phyloP scores from a whole-genome alignment of 2,797 vertebrate genomes.

The Mus caroli region DNA sequence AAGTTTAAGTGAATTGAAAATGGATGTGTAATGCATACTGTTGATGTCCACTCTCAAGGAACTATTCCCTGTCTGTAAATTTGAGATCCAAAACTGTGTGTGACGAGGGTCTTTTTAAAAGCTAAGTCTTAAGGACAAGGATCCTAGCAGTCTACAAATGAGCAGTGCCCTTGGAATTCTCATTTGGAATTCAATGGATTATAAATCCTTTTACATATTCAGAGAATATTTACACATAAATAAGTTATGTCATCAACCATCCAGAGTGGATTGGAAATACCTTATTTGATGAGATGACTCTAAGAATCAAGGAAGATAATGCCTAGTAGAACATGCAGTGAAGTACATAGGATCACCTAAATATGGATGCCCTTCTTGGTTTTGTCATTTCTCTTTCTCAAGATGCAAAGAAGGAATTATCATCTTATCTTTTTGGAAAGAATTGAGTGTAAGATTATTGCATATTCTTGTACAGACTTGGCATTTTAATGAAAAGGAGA shows the following conservation, averaged over 20 bases:
- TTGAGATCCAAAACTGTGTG: neutral
- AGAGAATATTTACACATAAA: neutral
- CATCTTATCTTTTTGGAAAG: neutral
- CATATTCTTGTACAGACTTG: neutral
- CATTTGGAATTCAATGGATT: neutral
- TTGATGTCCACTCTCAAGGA: conserved; percentile 7
- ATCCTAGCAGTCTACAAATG: neutral
- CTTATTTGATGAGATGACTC: neutral
- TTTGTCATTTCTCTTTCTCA: neutral
- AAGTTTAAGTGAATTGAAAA: conserved; percentile 38
- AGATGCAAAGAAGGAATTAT: neutral
- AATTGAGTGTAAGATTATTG: neutral
- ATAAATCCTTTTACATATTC: conserved; percentile 10
- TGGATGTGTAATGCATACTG: neutral
- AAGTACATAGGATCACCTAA: neutral
- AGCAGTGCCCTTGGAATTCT: neutral
- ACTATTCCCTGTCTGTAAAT: neutral
- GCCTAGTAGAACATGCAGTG: neutral
- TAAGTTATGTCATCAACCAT: neutral
- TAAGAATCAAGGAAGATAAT: neutral
- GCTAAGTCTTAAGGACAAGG: neutral
- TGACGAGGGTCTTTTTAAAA: neutral
- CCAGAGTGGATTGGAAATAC: neutral
- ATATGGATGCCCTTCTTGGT: neutral
- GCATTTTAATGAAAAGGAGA: conserved; percentile 20